phyloP scores from a whole-genome alignment of 2,113 vertebrate genomes.

The Tichodroma muraria region DNA sequence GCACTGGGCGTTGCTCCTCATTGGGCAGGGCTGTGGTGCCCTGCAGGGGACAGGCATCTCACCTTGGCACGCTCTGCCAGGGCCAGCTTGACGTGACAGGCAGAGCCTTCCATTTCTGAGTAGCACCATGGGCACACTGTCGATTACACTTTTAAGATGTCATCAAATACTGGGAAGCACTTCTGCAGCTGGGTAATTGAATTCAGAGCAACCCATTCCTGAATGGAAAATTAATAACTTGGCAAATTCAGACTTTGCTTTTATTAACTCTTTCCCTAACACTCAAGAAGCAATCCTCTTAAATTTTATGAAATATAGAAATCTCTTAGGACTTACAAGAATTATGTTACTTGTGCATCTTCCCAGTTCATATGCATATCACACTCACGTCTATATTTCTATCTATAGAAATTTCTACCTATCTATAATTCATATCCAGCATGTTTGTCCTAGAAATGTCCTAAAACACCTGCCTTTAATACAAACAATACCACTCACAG shows the following conservation, averaged over 20 bases:
- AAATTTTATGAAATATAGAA: neutral
- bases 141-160: neutral
- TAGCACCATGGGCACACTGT: neutral
- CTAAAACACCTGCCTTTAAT: neutral
- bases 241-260: neutral
- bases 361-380: neutral
- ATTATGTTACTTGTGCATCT: neutral
- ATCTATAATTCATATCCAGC: neutral
- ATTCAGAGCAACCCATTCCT: neutral
- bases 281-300: neutral
- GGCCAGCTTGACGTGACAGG: rapidly evolving
- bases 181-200: neutral
- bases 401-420: neutral
- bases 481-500: neutral
- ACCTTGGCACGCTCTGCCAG: neutral
- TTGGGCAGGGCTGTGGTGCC: rapidly evolving
- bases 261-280: neutral
- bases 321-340: neutral
- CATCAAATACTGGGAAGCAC: neutral
- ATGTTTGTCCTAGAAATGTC: neutral
- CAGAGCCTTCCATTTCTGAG: neutral
- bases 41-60: neutral
- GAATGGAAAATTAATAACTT: slow-evolving; percentile 19
- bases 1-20: rapidly evolving
- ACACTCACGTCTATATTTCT: neutral